Conservation (phyloP, 2,113 vertebrate species). For the Tympanuchus pallidicinctus region DNA sequence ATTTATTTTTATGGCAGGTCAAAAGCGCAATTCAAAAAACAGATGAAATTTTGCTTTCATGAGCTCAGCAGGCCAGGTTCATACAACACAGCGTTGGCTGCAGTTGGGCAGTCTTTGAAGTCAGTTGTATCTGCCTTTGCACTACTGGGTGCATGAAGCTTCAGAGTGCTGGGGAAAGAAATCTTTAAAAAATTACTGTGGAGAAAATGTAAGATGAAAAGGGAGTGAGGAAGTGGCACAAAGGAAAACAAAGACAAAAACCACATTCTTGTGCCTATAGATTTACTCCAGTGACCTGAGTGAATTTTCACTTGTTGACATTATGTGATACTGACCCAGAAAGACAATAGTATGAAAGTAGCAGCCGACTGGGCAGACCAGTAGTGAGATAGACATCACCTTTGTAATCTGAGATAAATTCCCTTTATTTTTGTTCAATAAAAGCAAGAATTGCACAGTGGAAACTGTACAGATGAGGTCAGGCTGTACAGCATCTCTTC, state of each 20-base stretch:
- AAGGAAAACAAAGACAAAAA: constrained; percentile 7
- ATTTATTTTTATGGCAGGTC: constrained; percentile 60
- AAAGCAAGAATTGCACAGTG: background rate
- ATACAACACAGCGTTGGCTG: background rate
- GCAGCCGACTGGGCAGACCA: background rate
- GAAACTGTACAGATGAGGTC: background rate
- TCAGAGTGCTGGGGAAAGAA: background rate
- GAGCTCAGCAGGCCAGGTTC: constrained; percentile 35
- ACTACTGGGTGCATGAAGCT: background rate
- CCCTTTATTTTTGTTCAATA: background rate
- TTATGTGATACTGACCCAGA: background rate
- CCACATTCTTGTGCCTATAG: constrained; percentile 21
- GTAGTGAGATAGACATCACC: background rate
- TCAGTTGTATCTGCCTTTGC: background rate
- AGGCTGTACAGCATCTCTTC: background rate
- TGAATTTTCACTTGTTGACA: background rate
- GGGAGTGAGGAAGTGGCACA: background rate
- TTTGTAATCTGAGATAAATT: constrained; percentile 13
- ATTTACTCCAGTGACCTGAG: constrained; percentile 26
- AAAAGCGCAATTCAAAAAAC: constrained; percentile 27
- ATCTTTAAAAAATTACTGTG: background rate
- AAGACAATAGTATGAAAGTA: background rate
- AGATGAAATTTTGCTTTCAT: constrained; percentile 60
- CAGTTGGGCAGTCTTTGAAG: constrained; percentile 37
- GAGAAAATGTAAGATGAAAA: background rate